Conservation (phyloP, 2,113 vertebrate species). For the Odontesthes bonariensis region DNA sequence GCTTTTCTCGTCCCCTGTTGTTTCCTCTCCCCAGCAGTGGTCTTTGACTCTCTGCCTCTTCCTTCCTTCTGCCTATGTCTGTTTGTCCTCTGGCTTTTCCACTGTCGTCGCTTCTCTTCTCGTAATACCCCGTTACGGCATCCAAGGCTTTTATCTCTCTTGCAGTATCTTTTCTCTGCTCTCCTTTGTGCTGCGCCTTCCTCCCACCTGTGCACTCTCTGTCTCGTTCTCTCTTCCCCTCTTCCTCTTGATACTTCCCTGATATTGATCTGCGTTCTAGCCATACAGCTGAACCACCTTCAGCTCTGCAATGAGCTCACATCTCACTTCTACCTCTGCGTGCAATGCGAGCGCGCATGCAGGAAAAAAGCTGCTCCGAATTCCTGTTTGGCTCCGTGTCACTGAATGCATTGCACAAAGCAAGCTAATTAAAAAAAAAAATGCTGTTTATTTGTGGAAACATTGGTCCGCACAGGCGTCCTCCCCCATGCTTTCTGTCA, state of each 20-base stretch:
- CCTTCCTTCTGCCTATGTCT: no score
- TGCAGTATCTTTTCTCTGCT: slow-evolving; percentile 57
- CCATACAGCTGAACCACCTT: slow-evolving; percentile 69
- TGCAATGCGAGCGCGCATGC: slow-evolving; percentile 33
- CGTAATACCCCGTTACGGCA: slow-evolving; percentile 50
- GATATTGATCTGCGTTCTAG: slow-evolving; percentile 81
- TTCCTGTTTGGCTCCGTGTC: slow-evolving; percentile 13
- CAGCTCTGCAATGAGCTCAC: slow-evolving; percentile 71
- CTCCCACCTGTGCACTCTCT: slow-evolving; percentile 58
- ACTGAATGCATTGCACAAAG: slow-evolving; percentile 9
- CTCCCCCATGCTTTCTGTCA: not conserved
- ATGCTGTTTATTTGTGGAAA: not conserved
- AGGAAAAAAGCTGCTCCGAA: slow-evolving; percentile 24
- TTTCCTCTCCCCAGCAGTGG: not conserved
- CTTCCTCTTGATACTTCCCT: slow-evolving; percentile 45
- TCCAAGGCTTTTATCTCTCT: slow-evolving; percentile 69
- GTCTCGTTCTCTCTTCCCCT: slow-evolving; percentile 11
- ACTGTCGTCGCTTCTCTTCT: slow-evolving; percentile 40
- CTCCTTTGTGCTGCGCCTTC: slow-evolving; percentile 63
- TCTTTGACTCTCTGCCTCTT: slow-evolving; percentile 8
- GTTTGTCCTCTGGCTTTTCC: no score
- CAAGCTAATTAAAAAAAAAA: not conserved
- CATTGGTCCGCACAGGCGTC: not conserved
- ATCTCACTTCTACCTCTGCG: slow-evolving; percentile 46
- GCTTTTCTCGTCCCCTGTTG: slow-evolving; percentile 19